Evolutionary conservation across 2,797 vertebrate genomes (phyloP).

Genomic region (Aotus griseimembra): DNA sequence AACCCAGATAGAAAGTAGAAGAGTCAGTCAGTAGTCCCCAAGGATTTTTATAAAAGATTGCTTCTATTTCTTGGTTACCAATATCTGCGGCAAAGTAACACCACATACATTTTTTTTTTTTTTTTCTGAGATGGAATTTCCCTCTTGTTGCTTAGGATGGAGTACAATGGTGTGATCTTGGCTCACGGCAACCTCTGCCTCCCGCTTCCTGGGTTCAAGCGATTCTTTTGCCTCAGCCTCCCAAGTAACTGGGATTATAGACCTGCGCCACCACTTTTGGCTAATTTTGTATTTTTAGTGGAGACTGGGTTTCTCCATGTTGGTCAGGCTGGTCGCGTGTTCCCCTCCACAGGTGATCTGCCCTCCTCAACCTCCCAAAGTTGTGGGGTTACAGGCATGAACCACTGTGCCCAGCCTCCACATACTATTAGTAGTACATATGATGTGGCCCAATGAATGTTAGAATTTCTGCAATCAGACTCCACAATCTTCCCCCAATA

Average conservation of each 20-base stretch:
- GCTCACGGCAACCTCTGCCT: background rate
- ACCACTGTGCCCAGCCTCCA: fast-evolving
- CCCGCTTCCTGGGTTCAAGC: background rate
- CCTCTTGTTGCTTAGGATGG: background rate
- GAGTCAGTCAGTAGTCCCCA: background rate
- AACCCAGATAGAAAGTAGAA: background rate
- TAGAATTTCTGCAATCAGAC: background rate
- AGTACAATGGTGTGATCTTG: background rate
- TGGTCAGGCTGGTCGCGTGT: background rate
- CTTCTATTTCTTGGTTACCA: background rate
- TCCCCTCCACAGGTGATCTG: background rate
- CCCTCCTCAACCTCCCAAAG: background rate
- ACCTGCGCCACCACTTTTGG: fast-evolving
- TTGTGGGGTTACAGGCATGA: background rate
- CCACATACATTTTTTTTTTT: too few relatives aligned
- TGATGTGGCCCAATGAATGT: background rate
- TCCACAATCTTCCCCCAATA: background rate
- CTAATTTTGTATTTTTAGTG: background rate
- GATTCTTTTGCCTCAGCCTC: background rate
- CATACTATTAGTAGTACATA: background rate
- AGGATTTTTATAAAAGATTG: background rate
- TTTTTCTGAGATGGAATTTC: fast-evolving
- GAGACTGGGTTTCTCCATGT: background rate
- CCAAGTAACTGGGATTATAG: background rate
- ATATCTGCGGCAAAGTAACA: background rate